Percentiles rank a stretch among this genome's conserved stretches.
Conservation (phyloP, 2,113 vertebrate genomes). For the Sturnira hondurensis region DNA sequence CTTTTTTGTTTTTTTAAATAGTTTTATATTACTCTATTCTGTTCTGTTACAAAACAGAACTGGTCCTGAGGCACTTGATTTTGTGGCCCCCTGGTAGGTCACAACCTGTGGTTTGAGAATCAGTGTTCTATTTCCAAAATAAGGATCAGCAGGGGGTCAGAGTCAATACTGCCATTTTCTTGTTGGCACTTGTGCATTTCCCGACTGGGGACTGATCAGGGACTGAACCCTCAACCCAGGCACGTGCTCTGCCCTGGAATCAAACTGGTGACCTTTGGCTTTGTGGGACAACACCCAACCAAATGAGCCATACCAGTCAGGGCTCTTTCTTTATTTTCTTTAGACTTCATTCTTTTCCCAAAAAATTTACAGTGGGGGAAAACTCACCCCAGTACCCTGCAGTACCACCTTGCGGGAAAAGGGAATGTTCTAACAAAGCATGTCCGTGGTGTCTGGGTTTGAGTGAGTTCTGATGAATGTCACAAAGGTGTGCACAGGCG, state of each 20-base stretch:
- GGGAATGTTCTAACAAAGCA: neutral
- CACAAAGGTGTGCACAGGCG: neutral
- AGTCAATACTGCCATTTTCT: neutral
- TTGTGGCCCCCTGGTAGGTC: neutral
- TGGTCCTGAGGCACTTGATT: neutral
- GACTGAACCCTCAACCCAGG: too few species aligned
- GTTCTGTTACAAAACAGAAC: neutral
- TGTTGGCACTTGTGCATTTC: neutral
- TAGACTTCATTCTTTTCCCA: neutral
- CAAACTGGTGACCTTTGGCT: too few species aligned
- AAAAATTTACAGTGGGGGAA: neutral
- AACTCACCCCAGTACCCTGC: neutral
- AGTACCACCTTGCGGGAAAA: slow-evolving; percentile 30
- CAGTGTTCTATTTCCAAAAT: neutral
- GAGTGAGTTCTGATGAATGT: neutral
- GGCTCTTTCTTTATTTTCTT: neutral
- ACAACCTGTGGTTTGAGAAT: neutral
- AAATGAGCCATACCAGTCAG: too few species aligned
- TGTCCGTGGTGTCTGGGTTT: accelerated
- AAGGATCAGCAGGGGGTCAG: neutral
- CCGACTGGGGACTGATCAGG: too few species aligned
- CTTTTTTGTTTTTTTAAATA: neutral
- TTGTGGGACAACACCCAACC: too few species aligned
- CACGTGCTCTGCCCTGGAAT: too few species aligned
- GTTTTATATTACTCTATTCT: neutral